Conservation (phyloP, 1,140 invertebrate species). For the Bursaphelenchus mucronatus region DNA sequence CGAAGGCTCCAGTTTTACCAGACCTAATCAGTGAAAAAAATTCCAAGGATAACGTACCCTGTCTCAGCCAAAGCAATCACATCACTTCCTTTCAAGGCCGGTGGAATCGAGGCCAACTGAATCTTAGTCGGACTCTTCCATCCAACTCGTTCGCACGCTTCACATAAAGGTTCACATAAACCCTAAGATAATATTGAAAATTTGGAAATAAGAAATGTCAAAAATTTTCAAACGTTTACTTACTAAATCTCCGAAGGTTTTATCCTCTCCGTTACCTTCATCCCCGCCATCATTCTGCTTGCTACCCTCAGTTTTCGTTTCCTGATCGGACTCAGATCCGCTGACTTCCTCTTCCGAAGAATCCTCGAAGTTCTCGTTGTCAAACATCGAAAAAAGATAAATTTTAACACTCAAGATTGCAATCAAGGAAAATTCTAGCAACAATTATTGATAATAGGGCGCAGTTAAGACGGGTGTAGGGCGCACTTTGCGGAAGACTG, state of each 20-base stretch:
- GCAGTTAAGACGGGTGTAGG: too few species aligned
- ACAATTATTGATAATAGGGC: too few species aligned
- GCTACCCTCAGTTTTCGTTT: conserved; percentile 1
- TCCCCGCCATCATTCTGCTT: conserved; percentile 15
- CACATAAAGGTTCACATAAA: conserved; percentile 80
- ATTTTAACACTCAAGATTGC: neutral
- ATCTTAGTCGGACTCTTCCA: conserved; percentile 72
- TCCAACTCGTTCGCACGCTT: conserved; percentile 83
- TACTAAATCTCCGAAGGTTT: conserved; percentile 43
- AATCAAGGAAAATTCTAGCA: neutral
- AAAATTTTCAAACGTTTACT: conserved; percentile 15
- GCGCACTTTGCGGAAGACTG: too few species aligned
- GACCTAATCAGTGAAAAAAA: conserved; percentile 17
- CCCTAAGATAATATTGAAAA: conserved; percentile 66
- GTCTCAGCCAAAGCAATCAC: conserved; percentile 59
- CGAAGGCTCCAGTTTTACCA: conserved; percentile 58
- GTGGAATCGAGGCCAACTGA: conserved; percentile 49
- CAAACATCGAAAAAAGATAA: neutral
- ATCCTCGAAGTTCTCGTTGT: neutral
- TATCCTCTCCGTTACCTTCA: conserved; percentile 37
- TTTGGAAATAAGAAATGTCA: too few species aligned
- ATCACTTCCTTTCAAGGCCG: conserved; percentile 48
- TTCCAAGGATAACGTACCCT: conserved; percentile 62
- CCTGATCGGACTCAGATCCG: conserved; percentile 2
- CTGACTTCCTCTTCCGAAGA: conserved; percentile 12